These are phyloP conservation scores for Drosophila navojoa DNA, from an alignment of 1,140 invertebrate species.

Conservation along the genomic window DNA sequence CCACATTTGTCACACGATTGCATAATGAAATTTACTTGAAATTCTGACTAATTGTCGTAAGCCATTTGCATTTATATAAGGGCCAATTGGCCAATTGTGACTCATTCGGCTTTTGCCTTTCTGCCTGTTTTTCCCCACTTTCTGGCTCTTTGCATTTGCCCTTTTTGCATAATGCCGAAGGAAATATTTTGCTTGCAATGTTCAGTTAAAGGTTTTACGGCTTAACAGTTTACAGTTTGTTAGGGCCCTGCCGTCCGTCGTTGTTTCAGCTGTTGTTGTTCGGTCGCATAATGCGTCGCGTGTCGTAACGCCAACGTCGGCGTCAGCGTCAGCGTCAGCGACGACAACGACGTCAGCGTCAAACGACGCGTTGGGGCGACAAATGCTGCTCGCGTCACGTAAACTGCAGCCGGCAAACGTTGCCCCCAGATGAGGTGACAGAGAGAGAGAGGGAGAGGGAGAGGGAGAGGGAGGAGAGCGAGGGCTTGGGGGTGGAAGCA, in stretches of 20 bases:
- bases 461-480: background rate
- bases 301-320: slow-evolving; percentile 56
- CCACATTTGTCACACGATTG: slow-evolving; percentile 9
- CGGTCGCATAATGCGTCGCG: slow-evolving; percentile 68
- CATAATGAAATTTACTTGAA: slow-evolving; percentile 16
- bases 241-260: slow-evolving; percentile 15
- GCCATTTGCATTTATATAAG: slow-evolving; percentile 27
- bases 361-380: background rate
- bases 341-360: slow-evolving; percentile 23
- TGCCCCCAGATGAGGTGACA: background rate
- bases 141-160: background rate
- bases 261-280: background rate
- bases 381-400: slow-evolving; percentile 48
- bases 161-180: slow-evolving; percentile 41
- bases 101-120: background rate
- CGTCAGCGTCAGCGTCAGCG: slow-evolving; percentile 31
- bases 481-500: background rate
- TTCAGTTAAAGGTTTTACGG: slow-evolving; percentile 43
- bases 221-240: slow-evolving; percentile 37
- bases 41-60: slow-evolving; percentile 46
- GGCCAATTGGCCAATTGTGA: slow-evolving; percentile 9
- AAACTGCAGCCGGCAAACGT: slow-evolving; percentile 51
- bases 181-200: slow-evolving; percentile 40
- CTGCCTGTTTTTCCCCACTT: background rate
- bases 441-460: background rate